Base-by-base conservation (phyloP, 2,888 invertebrate genomes). In the Limnephilus lunatus region DNA sequence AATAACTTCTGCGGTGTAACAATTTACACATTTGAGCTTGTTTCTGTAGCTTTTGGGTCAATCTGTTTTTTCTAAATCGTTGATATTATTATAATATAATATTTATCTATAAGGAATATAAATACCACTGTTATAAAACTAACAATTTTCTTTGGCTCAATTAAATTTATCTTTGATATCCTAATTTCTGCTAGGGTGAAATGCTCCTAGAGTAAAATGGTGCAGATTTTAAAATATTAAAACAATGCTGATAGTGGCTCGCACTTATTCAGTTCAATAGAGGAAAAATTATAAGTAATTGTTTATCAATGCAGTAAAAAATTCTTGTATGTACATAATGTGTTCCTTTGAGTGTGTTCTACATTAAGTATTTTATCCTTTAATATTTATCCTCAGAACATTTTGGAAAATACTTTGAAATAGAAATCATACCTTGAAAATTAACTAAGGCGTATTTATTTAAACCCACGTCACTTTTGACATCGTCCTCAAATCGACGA, bases 101-200 rank as follows among this genome's bases (percentile, higher is more conserved):
- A 81, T 15, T 12, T 83, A 83, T 82, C 82, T n/a, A 25, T n/a
- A 86, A 86, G 86, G 48, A 86, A 86, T 86, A 86, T 86, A n/a
- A 86, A 44, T 86, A 86, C 44, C 86, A 86, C 86, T 86, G 86
- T 86, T 86, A 86, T 86, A 44, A 86, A 35, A 83, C 35, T 83
- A 83, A 39, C 39, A 83, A 83, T 32, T 32, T 83, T 83, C 14
- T 83, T 83, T 83, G 83, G 83, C 83, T 83, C 39, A 83, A n/a
- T 68, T 68, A 68, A 68, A 68, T 68, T 68, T 68, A 68, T 68
- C 68, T 68, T 68, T 68, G 25, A 68, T 25, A 68, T 68, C 7
- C 25, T 68, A 68, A 68, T 68, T 68, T 68, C 68, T n/a, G 68
- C 68, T 68, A 68, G 68, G 9, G 68, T 68, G 14, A 68, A 68